Evolutionary conservation across 2,888 invertebrate genomes (phyloP).

Genomic region (Pegoplata infirma): DNA sequence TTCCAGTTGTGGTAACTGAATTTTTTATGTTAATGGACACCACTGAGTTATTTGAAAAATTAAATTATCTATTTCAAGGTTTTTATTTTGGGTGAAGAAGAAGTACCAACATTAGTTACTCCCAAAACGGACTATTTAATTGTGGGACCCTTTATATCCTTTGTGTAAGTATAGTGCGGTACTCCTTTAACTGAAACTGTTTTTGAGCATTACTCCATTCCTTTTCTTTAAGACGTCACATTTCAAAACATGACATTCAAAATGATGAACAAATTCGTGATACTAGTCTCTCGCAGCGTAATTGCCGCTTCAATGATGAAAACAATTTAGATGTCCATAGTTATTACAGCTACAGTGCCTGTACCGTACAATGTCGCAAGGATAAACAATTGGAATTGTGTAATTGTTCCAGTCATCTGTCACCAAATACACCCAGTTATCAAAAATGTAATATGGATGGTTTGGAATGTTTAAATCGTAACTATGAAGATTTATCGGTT

Average conservation of each 20-base stretch:
- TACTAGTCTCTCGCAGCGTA: slow-evolving; percentile 82
- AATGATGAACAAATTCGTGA: slow-evolving; percentile 83
- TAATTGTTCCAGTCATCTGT: slow-evolving; percentile 85
- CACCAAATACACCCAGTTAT: slow-evolving; percentile 80
- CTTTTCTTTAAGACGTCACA: slow-evolving; percentile 79
- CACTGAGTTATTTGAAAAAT: no score
- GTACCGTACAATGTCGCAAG: slow-evolving; percentile 85
- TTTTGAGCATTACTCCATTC: neutral
- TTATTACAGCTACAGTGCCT: slow-evolving; percentile 86
- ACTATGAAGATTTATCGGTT: slow-evolving; percentile 82
- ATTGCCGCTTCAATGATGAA: slow-evolving; percentile 85
- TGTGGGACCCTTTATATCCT: slow-evolving; percentile 80
- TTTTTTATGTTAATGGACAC: no score
- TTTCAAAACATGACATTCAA: slow-evolving; percentile 82
- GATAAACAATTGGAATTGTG: slow-evolving; percentile 82
- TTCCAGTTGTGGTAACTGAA: no score
- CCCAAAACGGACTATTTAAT: slow-evolving; percentile 81
- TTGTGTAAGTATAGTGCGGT: slow-evolving; percentile 68
- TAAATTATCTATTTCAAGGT: no score
- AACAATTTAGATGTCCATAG: slow-evolving; percentile 81
- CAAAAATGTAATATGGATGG: slow-evolving; percentile 83
- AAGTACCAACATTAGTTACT: slow-evolving; percentile 85
- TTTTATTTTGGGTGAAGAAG: slow-evolving; percentile 83
- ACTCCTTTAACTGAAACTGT: neutral
- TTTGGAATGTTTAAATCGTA: slow-evolving; percentile 82